A percentile compares a stretch with the other conserved stretches of the same genome.
These are phyloP conservation scores for Podilymbus podiceps DNA, from an alignment of 2,113 vertebrate genomes.

Conservation along the genomic window DNA sequence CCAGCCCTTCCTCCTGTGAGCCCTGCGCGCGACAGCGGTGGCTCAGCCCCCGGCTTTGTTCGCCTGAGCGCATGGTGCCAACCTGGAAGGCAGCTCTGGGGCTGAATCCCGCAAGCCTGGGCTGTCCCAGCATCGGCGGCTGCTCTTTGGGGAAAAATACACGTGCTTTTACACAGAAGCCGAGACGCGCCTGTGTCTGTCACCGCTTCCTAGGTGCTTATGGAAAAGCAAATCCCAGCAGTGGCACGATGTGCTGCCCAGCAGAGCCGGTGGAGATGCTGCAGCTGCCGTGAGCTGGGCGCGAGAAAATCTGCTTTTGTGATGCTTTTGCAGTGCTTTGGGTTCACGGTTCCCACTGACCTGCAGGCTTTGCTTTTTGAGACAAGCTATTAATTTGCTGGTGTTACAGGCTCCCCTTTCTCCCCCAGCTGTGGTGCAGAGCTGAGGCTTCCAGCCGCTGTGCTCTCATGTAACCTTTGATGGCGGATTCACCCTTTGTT, in stretches of 20 bases:
- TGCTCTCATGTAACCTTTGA: neutral
- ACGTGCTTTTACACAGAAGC: accelerated
- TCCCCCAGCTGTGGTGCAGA: neutral
- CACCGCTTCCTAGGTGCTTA: neutral
- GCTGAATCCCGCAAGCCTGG: neutral
- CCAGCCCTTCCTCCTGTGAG: neutral
- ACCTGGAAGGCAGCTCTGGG: neutral
- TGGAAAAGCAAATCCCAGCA: neutral
- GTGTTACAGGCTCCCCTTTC: neutral
- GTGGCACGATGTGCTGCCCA: neutral
- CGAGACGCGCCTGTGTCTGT: accelerated
- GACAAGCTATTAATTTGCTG: neutral
- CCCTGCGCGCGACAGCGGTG: accelerated
- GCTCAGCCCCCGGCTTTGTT: neutral
- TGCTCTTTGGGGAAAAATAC: neutral
- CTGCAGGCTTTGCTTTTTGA: neutral
- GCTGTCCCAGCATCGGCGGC: neutral
- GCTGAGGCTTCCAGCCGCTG: neutral
- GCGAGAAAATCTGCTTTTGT: neutral
- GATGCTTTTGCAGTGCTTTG: neutral
- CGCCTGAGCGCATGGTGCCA: neutral
- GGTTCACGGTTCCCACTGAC: neutral
- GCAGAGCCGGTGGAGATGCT: neutral
- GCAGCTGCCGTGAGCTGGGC: neutral
- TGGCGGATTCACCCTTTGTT: slow-evolving; percentile 28